These are phyloP conservation scores for Ceratina australensis DNA, from an alignment of 1,140 invertebrate species.

Conservation along the genomic window DNA sequence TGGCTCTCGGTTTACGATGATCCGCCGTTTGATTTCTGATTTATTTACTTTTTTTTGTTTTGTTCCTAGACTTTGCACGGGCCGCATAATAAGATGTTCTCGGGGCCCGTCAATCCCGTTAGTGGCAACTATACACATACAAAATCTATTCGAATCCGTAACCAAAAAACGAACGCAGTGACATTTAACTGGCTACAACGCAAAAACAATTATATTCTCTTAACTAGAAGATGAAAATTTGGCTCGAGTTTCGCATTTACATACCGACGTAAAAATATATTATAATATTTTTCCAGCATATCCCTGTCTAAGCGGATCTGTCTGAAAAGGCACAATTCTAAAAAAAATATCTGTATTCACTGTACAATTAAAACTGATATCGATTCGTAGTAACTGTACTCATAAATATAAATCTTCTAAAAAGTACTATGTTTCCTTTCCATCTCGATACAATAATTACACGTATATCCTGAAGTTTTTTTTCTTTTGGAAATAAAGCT, in stretches of 20 bases:
- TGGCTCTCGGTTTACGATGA: conserved; percentile 40
- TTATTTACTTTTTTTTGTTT: conserved; percentile 14
- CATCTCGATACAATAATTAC: conserved; percentile 61
- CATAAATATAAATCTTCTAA: conserved; percentile 73
- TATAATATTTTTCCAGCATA: conserved; percentile 71
- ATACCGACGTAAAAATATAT: conserved; percentile 75
- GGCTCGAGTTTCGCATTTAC: conserved; percentile 67
- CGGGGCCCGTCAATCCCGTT: conserved; percentile 63
- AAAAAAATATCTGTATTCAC: conserved; percentile 75
- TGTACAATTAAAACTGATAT: conserved; percentile 77
- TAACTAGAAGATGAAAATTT: conserved; percentile 74
- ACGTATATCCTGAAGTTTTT: conserved; percentile 51
- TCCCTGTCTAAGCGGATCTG: conserved; percentile 71
- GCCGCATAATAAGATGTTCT: conserved; percentile 23
- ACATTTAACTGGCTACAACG: conserved; percentile 66
- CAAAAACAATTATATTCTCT: conserved; percentile 70
- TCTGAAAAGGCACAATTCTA: conserved; percentile 78
- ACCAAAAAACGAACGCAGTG: conserved; percentile 69
- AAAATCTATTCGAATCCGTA: conserved; percentile 72
- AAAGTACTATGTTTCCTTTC: conserved; percentile 67
- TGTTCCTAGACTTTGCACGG: conserved; percentile 44
- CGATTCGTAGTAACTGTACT: conserved; percentile 71
- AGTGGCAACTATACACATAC: conserved; percentile 69
- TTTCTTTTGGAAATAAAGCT: conserved; percentile 63
- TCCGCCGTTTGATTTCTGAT: conserved; percentile 58